Evolutionary conservation across 2,888 invertebrate species (phyloP).

Genomic region (Nemoura dubitans): DNA sequence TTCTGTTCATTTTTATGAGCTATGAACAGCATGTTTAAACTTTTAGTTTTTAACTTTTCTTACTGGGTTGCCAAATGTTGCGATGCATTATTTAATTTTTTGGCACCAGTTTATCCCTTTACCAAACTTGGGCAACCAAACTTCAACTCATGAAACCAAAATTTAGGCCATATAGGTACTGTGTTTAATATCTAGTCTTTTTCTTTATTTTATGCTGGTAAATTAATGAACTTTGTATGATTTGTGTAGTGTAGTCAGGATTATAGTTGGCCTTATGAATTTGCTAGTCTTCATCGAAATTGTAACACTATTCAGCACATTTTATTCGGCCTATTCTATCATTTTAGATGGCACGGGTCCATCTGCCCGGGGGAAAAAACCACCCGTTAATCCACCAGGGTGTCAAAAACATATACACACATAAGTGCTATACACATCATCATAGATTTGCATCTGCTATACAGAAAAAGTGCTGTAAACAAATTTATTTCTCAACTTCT

Average conservation of each 20-base stretch:
- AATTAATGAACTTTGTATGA: background rate
- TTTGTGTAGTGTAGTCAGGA: background rate
- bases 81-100: background rate
- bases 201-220: background rate
- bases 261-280: background rate
- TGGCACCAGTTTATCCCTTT: background rate
- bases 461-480: no score
- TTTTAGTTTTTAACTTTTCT: no score
- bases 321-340: background rate
- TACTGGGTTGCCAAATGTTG: background rate
- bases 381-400: no score
- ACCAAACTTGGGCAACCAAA: background rate
- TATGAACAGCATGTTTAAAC: no score
- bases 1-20: no score
- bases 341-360: no score
- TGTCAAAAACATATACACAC: no score
- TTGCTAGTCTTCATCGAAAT: background rate
- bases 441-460: no score
- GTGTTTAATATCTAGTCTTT: conserved; percentile 1
- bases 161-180: background rate
- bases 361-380: no score
- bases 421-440: no score
- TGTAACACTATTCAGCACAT: background rate
- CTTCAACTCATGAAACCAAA: background rate
- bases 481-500: no score